A percentile compares a stretch with the other conserved stretches of the same genome.
Evolutionary conservation across 2,113 vertebrate genomes (phyloP).

Genomic region (Cyprinodon variegatus): DNA sequence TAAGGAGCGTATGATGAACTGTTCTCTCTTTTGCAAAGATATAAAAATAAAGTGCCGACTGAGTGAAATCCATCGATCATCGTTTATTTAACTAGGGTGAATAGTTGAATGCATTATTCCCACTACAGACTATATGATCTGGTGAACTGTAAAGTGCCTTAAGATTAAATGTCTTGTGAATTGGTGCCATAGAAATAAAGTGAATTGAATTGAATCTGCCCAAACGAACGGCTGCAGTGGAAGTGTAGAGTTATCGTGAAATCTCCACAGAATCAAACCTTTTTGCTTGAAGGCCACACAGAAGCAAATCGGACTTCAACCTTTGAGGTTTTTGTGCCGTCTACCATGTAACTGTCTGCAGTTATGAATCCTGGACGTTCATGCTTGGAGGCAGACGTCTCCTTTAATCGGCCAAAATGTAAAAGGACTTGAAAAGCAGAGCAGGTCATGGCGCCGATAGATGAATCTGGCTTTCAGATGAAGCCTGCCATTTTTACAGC

Average conservation of each 20-base stretch:
- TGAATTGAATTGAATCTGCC: background rate
- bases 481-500: constrained; percentile 78
- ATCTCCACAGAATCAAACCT: background rate
- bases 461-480: constrained; percentile 59
- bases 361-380: constrained; percentile 19
- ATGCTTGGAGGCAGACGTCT: constrained; percentile 11
- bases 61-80: too few species aligned
- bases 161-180: too few species aligned
- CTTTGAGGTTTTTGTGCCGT: constrained; percentile 33
- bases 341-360: constrained; percentile 39
- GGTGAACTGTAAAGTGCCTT: too few species aligned
- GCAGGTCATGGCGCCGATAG: constrained; percentile 9
- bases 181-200: too few species aligned
- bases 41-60: too few species aligned
- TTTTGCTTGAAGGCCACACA: background rate
- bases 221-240: background rate
- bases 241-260: background rate
- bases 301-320: constrained; percentile 29
- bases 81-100: too few species aligned
- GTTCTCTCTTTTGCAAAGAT: too few species aligned
- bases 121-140: too few species aligned
- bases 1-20: too few species aligned
- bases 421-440: constrained; percentile 18
- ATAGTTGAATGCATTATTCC: too few species aligned
- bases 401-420: constrained; percentile 34